Evolutionary conservation across 2,888 invertebrate genomes (phyloP).

Genomic region (Eupithecia subumbrata): DNA sequence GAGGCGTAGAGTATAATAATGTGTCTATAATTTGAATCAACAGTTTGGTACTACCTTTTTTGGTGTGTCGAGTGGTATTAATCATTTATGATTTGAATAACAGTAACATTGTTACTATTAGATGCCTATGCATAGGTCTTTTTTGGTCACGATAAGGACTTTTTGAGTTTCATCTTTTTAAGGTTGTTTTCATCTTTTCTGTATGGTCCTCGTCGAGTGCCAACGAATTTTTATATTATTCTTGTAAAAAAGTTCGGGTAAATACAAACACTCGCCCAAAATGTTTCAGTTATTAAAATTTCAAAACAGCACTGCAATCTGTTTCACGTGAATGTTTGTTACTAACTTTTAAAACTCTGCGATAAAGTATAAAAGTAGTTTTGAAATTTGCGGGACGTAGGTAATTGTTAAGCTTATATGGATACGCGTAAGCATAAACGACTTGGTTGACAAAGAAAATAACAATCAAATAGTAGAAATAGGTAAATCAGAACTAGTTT

Average conservation of each 20-base stretch:
- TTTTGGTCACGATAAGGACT: background rate
- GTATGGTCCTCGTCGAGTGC: background rate
- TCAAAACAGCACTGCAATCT: slow-evolving; percentile 55
- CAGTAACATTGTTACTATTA: slow-evolving; percentile 35
- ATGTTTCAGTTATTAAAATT: slow-evolving; percentile 42
- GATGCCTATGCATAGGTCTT: background rate
- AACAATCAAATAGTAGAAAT: too few species aligned
- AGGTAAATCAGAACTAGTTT: too few species aligned
- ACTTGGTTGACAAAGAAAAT: too few species aligned
- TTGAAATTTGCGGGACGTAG: slow-evolving; percentile 48
- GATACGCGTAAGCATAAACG: slow-evolving; percentile 30
- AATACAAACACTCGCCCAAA: slow-evolving; percentile 1
- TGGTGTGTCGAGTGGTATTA: slow-evolving; percentile 41
- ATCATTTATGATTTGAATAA: slow-evolving; percentile 41
- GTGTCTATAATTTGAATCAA: slow-evolving; percentile 57
- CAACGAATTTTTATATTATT: background rate
- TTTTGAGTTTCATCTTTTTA: background rate
- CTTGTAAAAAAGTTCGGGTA: background rate
- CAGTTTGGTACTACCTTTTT: slow-evolving; percentile 46
- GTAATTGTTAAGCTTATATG: slow-evolving; percentile 41
- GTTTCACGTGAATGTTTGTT: slow-evolving; percentile 59
- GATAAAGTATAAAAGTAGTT: slow-evolving; percentile 49
- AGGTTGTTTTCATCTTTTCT: background rate
- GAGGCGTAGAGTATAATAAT: slow-evolving; percentile 50
- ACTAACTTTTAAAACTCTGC: slow-evolving; percentile 57